Conservation (phyloP, 2,797 vertebrate genomes). For the Graptemys geographica region DNA sequence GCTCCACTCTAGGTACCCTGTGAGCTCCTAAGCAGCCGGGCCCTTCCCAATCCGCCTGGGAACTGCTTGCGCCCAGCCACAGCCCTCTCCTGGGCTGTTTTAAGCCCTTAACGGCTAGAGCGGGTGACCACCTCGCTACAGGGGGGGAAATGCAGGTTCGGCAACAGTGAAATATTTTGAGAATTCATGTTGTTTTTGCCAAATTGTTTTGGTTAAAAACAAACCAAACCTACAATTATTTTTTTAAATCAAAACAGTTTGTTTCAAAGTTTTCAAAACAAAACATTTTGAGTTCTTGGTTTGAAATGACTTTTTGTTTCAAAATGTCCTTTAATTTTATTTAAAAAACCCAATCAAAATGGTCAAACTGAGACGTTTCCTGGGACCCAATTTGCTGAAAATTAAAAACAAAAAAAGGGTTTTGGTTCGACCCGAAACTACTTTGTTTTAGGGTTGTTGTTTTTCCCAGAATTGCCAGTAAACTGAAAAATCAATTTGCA, state of each 20-base stretch:
- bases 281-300: background rate
- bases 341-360: background rate
- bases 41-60: no score
- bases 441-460: background rate
- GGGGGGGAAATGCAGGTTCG: background rate
- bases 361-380: background rate
- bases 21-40: no score
- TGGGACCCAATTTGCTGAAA: background rate
- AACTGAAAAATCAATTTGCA: background rate
- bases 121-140: no score
- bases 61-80: no score
- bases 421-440: background rate
- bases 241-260: no score
- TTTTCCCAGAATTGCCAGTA: background rate
- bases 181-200: background rate
- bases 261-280: background rate
- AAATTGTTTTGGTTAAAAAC: background rate
- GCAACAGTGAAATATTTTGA: background rate
- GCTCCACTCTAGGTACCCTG: no score
- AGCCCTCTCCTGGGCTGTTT: no score
- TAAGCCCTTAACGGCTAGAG: no score
- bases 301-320: background rate
- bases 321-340: background rate
- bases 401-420: background rate
- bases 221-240: background rate